Evolutionary conservation across 2,797 vertebrate genomes (phyloP).

Genomic region (Hippopotamyrus pictus): DNA sequence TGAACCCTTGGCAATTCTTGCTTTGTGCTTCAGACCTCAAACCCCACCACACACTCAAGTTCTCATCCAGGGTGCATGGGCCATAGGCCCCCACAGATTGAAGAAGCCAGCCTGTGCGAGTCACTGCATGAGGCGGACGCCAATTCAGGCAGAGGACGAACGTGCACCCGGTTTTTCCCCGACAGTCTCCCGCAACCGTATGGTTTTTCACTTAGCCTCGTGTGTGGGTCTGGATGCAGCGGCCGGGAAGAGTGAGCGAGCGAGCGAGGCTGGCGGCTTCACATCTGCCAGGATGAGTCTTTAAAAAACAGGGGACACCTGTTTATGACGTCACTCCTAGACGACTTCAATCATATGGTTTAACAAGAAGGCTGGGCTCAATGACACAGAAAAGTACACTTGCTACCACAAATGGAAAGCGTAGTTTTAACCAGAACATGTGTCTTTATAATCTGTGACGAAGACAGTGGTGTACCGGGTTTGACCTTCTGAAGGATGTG

Average conservation of each 20-base stretch:
- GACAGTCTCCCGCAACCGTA: conserved; percentile 37
- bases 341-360: conserved; percentile 23
- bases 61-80: conserved; percentile 22
- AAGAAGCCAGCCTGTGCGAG: conserved; percentile 39
- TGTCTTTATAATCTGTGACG: conserved; percentile 18
- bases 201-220: conserved; percentile 40
- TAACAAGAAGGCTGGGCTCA: conserved; percentile 18
- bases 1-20: neutral
- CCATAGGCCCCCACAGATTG: conserved; percentile 37
- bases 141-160: conserved; percentile 50
- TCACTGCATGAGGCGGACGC: conserved; percentile 46
- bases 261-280: neutral
- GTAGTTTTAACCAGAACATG: neutral
- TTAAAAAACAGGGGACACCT: conserved; percentile 36
- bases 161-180: conserved; percentile 30
- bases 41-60: neutral
- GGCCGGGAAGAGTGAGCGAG: conserved; percentile 19
- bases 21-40: neutral
- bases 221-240: conserved; percentile 25
- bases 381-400: conserved; percentile 22
- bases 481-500: neutral
- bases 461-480: neutral
- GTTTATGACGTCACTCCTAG: conserved; percentile 35
- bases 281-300: conserved; percentile 29
- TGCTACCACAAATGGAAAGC: conserved; percentile 9